These are phyloP conservation scores for Caerostris extrusa DNA, from an alignment of 1,140 invertebrate species.

Conservation along the genomic window DNA sequence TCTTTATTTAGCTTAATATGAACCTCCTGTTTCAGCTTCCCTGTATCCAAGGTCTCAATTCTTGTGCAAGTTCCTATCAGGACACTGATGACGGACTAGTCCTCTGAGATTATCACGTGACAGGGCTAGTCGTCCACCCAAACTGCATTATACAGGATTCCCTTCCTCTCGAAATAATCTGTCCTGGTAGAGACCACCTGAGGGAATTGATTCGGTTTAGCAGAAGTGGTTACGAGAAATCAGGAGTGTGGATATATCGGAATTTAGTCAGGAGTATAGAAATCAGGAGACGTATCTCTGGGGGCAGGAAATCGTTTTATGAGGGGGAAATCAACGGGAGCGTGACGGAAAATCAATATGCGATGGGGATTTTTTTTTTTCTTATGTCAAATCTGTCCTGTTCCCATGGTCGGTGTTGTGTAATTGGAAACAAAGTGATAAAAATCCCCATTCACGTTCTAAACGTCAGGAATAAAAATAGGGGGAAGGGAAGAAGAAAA, in stretches of 20 bases:
- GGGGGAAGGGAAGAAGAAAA: too few species aligned
- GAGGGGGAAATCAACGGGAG: background rate
- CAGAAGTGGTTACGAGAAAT: conserved; percentile 31
- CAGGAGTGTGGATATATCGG: background rate
- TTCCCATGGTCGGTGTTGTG: too few species aligned
- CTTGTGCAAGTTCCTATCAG: background rate
- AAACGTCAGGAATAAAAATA: too few species aligned
- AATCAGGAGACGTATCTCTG: background rate
- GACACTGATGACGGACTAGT: background rate
- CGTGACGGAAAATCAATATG: background rate
- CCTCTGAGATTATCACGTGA: conserved; percentile 1
- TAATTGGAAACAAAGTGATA: too few species aligned
- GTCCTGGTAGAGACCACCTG: background rate
- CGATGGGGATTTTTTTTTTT: background rate
- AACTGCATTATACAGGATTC: background rate
- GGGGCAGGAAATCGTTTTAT: background rate
- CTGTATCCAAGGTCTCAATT: background rate
- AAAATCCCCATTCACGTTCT: too few species aligned
- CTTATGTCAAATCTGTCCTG: background rate
- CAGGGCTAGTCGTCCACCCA: background rate
- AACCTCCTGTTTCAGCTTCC: background rate
- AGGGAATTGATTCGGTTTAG: conserved; percentile 2
- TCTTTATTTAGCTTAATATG: background rate
- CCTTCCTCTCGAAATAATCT: background rate
- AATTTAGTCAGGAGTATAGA: background rate